Evolutionary conservation across 1,140 invertebrate species (phyloP).

Genomic region (Charaxes varanes): DNA sequence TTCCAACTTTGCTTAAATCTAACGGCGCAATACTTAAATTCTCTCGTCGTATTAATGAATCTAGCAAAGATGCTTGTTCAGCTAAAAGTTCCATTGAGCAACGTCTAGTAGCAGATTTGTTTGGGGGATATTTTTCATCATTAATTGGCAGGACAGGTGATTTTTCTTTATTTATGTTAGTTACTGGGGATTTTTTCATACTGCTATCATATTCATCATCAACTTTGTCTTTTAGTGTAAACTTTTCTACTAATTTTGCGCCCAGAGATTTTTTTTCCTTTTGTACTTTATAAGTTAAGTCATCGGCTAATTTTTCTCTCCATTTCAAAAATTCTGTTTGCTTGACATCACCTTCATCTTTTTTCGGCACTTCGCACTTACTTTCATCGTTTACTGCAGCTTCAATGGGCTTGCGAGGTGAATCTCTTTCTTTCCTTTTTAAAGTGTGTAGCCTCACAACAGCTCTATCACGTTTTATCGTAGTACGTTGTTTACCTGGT

Average conservation of each 20-base stretch:
- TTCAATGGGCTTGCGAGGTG: slow-evolving; percentile 53
- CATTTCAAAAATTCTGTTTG: slow-evolving; percentile 57
- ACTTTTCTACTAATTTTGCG: slow-evolving; percentile 83
- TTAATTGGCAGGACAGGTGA: slow-evolving; percentile 11
- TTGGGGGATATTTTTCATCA: slow-evolving; percentile 20
- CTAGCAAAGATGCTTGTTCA: slow-evolving; percentile 70
- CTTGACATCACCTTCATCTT: slow-evolving; percentile 21
- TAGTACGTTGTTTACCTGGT: slow-evolving; percentile 61
- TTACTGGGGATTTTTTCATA: slow-evolving; percentile 16
- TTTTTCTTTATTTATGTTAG: slow-evolving; percentile 19
- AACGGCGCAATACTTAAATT: slow-evolving; percentile 67
- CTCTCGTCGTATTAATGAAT: slow-evolving; percentile 70
- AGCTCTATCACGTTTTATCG: slow-evolving; percentile 80
- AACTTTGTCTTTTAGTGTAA: slow-evolving; percentile 80
- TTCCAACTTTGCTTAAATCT: slow-evolving; percentile 68
- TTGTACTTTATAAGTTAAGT: slow-evolving; percentile 66
- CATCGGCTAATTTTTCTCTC: slow-evolving; percentile 77
- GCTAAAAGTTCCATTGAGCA: slow-evolving; percentile 71
- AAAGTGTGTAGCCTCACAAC: slow-evolving; percentile 82
- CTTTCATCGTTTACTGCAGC: slow-evolving; percentile 10
- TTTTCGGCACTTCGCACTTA: slow-evolving; percentile 20
- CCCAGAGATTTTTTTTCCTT: slow-evolving; percentile 80
- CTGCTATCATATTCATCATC: slow-evolving; percentile 32
- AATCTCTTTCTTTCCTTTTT: slow-evolving; percentile 73
- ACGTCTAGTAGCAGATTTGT: slow-evolving; percentile 56